Evolutionary conservation across 2,888 invertebrate species (phyloP), one percentile per base, ranked within the genome.

Genomic region (Spatulosminthurus flaviceps): DNA sequence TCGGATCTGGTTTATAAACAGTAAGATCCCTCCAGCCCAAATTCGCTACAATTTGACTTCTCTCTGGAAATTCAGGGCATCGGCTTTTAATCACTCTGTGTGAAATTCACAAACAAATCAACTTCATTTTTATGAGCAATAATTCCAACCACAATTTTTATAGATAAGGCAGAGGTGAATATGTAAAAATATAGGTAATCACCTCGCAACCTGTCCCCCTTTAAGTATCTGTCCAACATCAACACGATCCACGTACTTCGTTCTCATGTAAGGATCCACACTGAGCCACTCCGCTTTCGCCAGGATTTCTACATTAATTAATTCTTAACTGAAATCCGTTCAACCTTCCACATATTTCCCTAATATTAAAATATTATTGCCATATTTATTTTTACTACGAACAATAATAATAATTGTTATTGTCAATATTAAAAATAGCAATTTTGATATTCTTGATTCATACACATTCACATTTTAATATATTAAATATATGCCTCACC

Each of bases 241-340:
- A 79, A 81, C 79, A 7, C 1, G 11, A 5, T 42, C 72, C n/a
- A 64, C n/a, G 41, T 43, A 69, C 29, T 61, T 26, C 26, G 64
- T 72, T 77, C 85, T 74, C 92, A 92, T 92, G 82, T 92, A 93
- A 0, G 93, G 93, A 87, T 93, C 93, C n/a, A 93, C 92, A 82
- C 92, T 93, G 0, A 93, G 86, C 86, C 90, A 93, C 86, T 91
- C 89, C 0, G 93, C 93, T 88, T 93, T 90, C 1, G 90, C 89
- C 70, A 93, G 87, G 84, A 92, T 86, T 78, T 88, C 87, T 87
- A 83, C 1, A 16, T 13, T 21, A 9, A 60, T 13, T 60, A 4
- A 60, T 19, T 16, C 60, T n/a, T n/a, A n/a, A n/a, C n/a, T n/a
- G n/a, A n/a, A n/a, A n/a, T n/a, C n/a, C n/a, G n/a, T n/a, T n/a